Evolutionary conservation across 2,113 vertebrate genomes (phyloP), one percentile per base, ranked within the genome.

Genomic region (Equus przewalskii): DNA sequence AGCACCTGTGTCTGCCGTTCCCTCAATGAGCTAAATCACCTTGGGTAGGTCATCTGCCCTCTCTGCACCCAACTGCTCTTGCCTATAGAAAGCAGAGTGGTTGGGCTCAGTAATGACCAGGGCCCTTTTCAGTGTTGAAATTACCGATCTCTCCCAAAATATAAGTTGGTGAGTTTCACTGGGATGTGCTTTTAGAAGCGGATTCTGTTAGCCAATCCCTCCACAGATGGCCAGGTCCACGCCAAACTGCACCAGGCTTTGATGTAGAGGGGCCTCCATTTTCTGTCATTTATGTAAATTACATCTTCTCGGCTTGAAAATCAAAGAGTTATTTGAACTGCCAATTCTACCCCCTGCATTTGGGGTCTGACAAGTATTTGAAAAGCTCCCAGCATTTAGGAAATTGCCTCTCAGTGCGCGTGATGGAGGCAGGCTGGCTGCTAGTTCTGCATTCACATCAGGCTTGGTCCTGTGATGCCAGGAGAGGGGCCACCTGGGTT

Each of bases 401-500:
- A 79, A 65, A 46, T 22, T 2, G 4, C 44, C 70, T 56, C 78
- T 70, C 9, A 0, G 28, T 7, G 10, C 9, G 2, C 0, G 0
- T 1, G 1, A 26, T 18, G 65, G 24, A 8, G 24, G 15, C 16
- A 0, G 73, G 5, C 73, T 5, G 12, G 8, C 28, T 18, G 12
- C 51, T 7, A 13, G 7, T 2, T 26, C 60, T 12, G 18, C 13
- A 0, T 6, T 26, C 3, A 0, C 0, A 0, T 28, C 6, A 2
- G 26, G 49, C 26, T 80, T 14, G 9, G 67, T 72, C 72, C 58
- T 24, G 4, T 1, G 13, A 3, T 15, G 36, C 21, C 46, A 28
- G 33, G 18, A 60, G 26, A 64, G 6, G 2, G 11, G 16, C 33
- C 10, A 4, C 16, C 5, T 76, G 60, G 5, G 60, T 44, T 58